Conservation (phyloP, 2,797 vertebrate species). For the Galago senegalensis region DNA sequence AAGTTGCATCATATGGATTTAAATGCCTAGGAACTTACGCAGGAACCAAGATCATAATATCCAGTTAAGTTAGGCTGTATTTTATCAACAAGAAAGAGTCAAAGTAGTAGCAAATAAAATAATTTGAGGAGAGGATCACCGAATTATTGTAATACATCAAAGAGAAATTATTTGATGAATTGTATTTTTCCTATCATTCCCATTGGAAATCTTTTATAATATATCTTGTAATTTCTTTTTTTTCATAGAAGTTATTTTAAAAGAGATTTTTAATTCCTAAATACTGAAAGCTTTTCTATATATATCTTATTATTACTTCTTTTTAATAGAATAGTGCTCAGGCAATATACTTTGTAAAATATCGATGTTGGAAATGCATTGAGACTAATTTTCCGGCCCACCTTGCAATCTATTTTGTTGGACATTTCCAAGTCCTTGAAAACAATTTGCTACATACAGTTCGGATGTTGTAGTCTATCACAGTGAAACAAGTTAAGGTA, state of each 20-base stretch:
- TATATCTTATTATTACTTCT: background rate
- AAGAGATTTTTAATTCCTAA: background rate
- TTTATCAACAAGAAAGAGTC: background rate
- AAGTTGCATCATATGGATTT: background rate
- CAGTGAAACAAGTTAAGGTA: background rate
- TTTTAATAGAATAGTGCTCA: background rate
- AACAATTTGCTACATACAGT: background rate
- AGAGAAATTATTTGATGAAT: background rate
- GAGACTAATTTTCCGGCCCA: background rate
- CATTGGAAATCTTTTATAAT: background rate
- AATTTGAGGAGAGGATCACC: background rate
- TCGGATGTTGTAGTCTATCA: background rate
- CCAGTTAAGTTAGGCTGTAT: background rate
- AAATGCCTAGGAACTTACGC: background rate
- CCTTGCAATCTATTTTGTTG: background rate
- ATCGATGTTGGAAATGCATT: background rate
- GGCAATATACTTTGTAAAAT: no score
- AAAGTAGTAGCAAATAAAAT: background rate
- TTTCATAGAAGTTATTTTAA: background rate
- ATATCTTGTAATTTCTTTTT: background rate
- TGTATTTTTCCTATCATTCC: background rate
- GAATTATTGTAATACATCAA: background rate
- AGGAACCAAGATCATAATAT: background rate
- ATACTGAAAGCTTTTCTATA: background rate
- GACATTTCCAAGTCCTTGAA: background rate